Percentiles rank a stretch among this genome's conserved stretches.
phyloP scores from a whole-genome alignment of 2,113 vertebrate species.

The Platichthys flesus region DNA sequence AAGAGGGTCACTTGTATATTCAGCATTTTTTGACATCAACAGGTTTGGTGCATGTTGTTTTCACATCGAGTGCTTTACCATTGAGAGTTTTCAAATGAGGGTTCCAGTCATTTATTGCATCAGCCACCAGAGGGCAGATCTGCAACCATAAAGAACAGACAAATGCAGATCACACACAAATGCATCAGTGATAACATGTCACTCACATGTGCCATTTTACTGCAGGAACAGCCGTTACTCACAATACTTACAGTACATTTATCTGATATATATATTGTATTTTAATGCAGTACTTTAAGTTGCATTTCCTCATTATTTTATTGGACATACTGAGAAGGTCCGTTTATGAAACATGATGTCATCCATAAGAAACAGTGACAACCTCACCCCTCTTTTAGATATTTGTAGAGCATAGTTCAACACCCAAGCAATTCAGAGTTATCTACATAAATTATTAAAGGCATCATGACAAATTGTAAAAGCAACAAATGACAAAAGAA shows the following conservation, averaged over 20 bases:
- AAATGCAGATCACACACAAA: background rate
- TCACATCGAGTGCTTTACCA: slow-evolving; percentile 61
- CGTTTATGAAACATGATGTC: no score
- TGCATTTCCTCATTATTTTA: background rate
- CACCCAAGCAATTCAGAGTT: no score
- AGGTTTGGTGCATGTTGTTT: background rate
- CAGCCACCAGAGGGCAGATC: slow-evolving; percentile 79
- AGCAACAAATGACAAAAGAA: no score
- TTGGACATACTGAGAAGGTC: no score
- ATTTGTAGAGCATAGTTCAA: no score
- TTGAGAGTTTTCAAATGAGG: slow-evolving; percentile 80
- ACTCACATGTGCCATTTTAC: no score
- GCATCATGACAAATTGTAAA: no score
- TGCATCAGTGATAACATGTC: background rate
- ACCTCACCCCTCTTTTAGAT: no score
- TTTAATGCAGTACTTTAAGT: background rate
- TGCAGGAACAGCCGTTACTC: background rate
- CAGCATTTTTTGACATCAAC: background rate
- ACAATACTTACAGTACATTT: background rate
- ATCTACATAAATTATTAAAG: no score
- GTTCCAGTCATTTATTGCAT: slow-evolving; percentile 72
- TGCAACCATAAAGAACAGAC: slow-evolving; percentile 56
- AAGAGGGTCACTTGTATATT: background rate
- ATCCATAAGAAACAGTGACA: no score
- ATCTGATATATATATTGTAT: background rate